A percentile compares a stretch with the other conserved stretches of the same genome.
These are phyloP conservation scores for Monopterus albus DNA, from an alignment of 2,113 vertebrate species.

Conservation along the genomic window DNA sequence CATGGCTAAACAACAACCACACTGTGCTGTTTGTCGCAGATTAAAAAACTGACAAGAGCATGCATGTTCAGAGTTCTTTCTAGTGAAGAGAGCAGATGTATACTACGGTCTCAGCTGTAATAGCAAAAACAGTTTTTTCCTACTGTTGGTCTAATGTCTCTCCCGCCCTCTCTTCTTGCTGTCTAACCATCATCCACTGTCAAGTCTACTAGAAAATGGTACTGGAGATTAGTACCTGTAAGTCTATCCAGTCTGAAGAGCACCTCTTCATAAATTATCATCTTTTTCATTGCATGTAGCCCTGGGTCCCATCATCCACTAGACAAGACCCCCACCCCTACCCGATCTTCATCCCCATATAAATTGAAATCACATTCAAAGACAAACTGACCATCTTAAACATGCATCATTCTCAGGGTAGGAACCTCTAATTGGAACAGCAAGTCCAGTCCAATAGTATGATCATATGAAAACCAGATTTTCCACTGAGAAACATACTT, in stretches of 20 bases:
- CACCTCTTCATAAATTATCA: not conserved
- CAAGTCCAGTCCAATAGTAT: not conserved
- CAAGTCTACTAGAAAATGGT: slow-evolving; percentile 98
- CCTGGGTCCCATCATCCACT: slow-evolving; percentile 28
- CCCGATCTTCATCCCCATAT: not conserved
- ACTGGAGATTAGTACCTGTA: slow-evolving; percentile 98
- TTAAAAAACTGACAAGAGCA: too few species aligned
- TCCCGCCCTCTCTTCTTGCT: slow-evolving; percentile 67
- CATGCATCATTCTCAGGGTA: not conserved
- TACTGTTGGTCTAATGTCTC: slow-evolving; percentile 54
- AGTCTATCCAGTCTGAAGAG: slow-evolving; percentile 81
- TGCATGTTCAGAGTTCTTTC: too few species aligned
- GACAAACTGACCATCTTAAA: not conserved
- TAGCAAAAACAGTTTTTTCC: not conserved
- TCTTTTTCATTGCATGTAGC: slow-evolving; percentile 61
- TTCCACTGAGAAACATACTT: not conserved
- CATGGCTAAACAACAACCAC: too few species aligned
- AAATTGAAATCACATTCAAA: not conserved
- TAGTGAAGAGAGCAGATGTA: not conserved
- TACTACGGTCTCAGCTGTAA: not conserved
- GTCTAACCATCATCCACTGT: slow-evolving; percentile 76
- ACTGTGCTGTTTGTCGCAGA: too few species aligned
- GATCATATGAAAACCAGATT: not conserved
- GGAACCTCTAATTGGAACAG: not conserved
- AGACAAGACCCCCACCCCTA: not conserved